Conservation (phyloP, 2,888 invertebrate species). For the Patella caerulea region DNA sequence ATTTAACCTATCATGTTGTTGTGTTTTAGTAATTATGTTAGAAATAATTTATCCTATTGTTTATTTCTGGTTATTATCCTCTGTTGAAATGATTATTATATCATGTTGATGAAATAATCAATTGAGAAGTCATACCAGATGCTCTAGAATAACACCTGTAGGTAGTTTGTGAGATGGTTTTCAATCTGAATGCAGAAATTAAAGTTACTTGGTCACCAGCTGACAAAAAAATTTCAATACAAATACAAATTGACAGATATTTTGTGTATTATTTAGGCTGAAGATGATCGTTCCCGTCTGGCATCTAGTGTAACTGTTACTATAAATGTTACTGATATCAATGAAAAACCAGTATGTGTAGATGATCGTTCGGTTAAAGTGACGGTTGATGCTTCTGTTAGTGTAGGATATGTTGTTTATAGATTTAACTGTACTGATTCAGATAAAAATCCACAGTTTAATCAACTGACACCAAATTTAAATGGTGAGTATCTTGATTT, state of each 20-base stretch:
- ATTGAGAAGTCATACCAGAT: too few relatives aligned
- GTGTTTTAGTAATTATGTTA: too few relatives aligned
- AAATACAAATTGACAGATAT: not conserved
- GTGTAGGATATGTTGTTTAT: slow-evolving; percentile 20
- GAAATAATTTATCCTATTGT: too few relatives aligned
- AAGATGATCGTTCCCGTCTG: slow-evolving; percentile 33
- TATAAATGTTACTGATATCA: slow-evolving; percentile 35
- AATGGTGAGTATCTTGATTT: not conserved
- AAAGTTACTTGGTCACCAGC: too few relatives aligned
- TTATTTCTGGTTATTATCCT: too few relatives aligned
- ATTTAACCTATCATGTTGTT: too few relatives aligned
- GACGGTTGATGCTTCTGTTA: slow-evolving; percentile 15
- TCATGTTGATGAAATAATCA: too few relatives aligned
- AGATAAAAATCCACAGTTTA: slow-evolving; percentile 31
- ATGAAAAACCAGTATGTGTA: slow-evolving; percentile 35
- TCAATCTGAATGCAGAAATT: too few relatives aligned
- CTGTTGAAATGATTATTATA: too few relatives aligned
- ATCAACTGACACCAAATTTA: slow-evolving; percentile 14
- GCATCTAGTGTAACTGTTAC: slow-evolving; percentile 35
- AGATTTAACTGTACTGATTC: slow-evolving; percentile 33
- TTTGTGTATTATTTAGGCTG: slow-evolving; percentile 25
- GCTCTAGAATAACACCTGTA: too few relatives aligned
- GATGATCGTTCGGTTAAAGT: not conserved
- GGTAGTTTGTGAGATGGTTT: too few relatives aligned
- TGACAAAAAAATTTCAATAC: too few relatives aligned